Evolutionary conservation across 2,113 vertebrate genomes (phyloP).

Genomic region (Aepyceros melampus): DNA sequence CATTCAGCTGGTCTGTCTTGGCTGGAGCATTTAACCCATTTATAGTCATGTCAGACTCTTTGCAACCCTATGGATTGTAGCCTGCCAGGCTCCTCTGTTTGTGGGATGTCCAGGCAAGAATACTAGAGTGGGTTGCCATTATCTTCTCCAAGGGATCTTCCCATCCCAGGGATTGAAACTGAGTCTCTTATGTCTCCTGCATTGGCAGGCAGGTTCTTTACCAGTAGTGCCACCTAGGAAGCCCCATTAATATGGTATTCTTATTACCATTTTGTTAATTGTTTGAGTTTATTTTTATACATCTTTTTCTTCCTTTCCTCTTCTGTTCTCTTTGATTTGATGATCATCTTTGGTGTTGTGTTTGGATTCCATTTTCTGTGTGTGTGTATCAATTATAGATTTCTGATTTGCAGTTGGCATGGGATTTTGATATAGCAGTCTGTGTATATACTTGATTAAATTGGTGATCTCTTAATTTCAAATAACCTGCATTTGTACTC

Average conservation of each 20-base stretch:
- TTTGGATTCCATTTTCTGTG: background rate
- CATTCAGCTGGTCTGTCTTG: background rate
- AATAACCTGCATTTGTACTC: background rate
- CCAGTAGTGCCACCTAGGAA: background rate
- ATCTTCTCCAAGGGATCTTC: background rate
- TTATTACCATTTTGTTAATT: background rate
- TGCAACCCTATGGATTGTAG: background rate
- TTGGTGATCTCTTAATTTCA: background rate
- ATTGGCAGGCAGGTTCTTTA: background rate
- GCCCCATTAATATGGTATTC: background rate
- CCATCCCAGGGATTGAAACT: background rate
- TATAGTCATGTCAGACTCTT: background rate
- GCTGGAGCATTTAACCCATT: background rate
- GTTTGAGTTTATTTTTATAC: background rate
- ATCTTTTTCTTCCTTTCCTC: background rate
- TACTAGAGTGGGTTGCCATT: background rate
- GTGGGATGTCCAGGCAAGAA: background rate
- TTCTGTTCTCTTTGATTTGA: background rate
- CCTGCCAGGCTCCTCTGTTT: background rate
- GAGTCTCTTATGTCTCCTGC: background rate
- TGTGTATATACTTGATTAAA: background rate
- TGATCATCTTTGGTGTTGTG: background rate
- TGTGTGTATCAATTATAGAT: background rate
- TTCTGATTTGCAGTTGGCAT: background rate
- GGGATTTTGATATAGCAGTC: background rate